Base-by-base conservation (phyloP, 2,797 vertebrate species). In the Myotis myotis region DNA sequence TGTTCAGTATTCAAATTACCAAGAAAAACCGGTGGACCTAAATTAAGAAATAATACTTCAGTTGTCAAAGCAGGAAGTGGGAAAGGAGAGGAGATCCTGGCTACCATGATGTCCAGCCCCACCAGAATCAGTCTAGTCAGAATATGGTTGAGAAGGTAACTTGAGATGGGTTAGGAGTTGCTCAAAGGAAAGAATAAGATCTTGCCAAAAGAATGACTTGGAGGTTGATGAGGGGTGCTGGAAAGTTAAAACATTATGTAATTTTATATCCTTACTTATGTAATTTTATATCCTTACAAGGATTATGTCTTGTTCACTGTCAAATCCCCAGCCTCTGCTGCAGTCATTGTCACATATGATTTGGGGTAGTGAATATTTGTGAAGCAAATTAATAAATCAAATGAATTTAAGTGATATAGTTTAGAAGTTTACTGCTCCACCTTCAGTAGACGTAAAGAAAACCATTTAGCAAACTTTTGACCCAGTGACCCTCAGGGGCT, bases 381-480 rank as follows among this genome's bases (percentile, higher is more conserved):
- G 89, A 25, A 85, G 85, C 13, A 80, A 94, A 66, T 60, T 51
- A 68, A 68, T 47, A 74, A 85, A 51, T n/a, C 87, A 75, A 82
- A 47, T 93, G 12, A 87, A 84, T 80, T 85, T 91, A 72, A 81
- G 19, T 62, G 57, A 28, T 16, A 19, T 4, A 85, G 38, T 30
- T 80, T 62, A 57, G 17, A 86, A 78, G 13, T 80, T 91, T 81
- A 68, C 13, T 72, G 23, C n/a, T 17, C n/a, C 6, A 76, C 30
- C 10, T 49, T 93, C 6, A 68, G 7, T 70, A 91, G 15, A 53
- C 57, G 7, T 33, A 9, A 71, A 93, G 44, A 36, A 49, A 80
- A 55, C 12, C 57, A 2, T 62, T 83, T 74, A 91, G 6, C 3
- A 36, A 91, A 30, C 6, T 80, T 9, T 33, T 94, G 66, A 47